A percentile compares a stretch with the other conserved stretches of the same genome.
phyloP scores from a whole-genome alignment of 2,113 vertebrate species.

The Numenius arquata region DNA sequence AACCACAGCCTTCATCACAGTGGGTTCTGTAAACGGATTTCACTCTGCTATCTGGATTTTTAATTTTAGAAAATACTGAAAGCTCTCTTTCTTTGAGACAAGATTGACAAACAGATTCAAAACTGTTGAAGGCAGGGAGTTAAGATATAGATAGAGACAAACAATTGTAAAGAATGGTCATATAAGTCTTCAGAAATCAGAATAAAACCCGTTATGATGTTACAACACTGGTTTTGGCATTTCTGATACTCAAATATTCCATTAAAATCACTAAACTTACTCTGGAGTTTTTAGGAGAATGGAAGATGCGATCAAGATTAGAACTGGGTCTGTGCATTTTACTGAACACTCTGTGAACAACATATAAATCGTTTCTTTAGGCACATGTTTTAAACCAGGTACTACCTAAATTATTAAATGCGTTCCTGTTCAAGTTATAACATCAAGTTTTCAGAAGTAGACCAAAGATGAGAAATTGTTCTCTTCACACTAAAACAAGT shows the following conservation, averaged over 20 bases:
- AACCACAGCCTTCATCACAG: not conserved
- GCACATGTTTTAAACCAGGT: not conserved
- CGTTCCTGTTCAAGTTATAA: not conserved
- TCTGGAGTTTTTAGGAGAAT: not conserved
- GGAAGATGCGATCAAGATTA: not conserved
- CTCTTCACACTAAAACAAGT: not conserved
- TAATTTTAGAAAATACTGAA: not conserved
- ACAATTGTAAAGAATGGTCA: fast-evolving
- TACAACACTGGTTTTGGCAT: not conserved
- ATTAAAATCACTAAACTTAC: not conserved
- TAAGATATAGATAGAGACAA: not conserved
- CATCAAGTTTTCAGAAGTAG: not conserved
- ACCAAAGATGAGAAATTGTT: not conserved
- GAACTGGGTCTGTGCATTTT: not conserved
- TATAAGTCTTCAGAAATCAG: not conserved
- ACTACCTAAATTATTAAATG: not conserved
- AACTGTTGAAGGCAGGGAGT: not conserved
- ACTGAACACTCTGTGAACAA: not conserved
- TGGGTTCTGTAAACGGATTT: not conserved
- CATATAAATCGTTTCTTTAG: not conserved
- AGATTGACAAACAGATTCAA: not conserved
- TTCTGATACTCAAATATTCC: not conserved
- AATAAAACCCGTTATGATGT: not conserved
- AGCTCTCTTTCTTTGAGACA: fast-evolving
- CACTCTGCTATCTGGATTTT: not conserved